phyloP scores from a whole-genome alignment of 2,797 vertebrate genomes.

The Setipinna tenuifilis region DNA sequence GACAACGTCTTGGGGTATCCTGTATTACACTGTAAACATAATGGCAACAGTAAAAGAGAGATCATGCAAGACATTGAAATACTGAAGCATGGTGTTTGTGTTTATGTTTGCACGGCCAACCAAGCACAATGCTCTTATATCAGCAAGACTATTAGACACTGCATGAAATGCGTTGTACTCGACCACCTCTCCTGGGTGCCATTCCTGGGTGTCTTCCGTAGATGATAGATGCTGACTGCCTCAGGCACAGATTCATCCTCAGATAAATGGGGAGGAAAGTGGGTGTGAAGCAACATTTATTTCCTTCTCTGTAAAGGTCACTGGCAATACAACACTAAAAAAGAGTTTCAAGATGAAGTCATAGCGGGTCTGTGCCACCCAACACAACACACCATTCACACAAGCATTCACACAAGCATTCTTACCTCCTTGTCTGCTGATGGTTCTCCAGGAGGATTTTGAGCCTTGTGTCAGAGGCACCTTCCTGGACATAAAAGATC shows the following conservation, averaged over 20 bases:
- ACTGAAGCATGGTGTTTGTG: neutral
- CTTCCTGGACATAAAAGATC: neutral
- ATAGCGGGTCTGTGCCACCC: neutral
- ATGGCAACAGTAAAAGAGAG: neutral
- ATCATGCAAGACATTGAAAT: neutral
- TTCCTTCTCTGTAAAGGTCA: neutral
- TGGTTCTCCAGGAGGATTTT: neutral
- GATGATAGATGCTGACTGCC: neutral
- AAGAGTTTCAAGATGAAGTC: neutral
- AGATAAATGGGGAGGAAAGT: slow-evolving; percentile 9
- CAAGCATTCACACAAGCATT: too few species aligned
- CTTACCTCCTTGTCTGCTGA: neutral
- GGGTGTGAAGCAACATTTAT: slow-evolving; percentile 9
- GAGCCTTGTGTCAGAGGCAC: too few species aligned
- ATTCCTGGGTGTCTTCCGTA: neutral
- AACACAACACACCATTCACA: neutral
- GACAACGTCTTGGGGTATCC: neutral
- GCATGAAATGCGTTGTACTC: neutral
- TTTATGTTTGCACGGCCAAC: neutral
- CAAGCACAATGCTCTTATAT: neutral
- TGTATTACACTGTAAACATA: neutral
- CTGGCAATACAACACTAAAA: neutral
- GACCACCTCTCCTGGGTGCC: neutral
- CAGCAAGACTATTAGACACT: neutral
- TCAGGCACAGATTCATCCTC: neutral